A percentile compares a stretch with the other conserved stretches of the same genome.
Evolutionary conservation across 1,140 invertebrate species (phyloP).

Genomic region (Caenorhabditis latens): DNA sequence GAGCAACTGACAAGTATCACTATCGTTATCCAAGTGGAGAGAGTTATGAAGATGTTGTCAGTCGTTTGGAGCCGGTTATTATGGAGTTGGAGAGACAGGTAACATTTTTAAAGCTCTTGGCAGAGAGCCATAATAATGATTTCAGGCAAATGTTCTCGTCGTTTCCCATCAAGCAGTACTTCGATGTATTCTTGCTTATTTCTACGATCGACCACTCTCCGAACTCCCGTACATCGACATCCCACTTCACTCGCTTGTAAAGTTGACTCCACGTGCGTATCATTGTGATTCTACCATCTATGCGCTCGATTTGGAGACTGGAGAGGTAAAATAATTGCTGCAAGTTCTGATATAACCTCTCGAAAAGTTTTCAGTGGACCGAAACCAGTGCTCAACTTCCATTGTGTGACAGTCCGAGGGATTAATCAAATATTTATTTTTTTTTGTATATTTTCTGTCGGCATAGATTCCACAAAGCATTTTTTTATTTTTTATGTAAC

Average conservation of each 20-base stretch:
- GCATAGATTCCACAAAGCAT: not conserved
- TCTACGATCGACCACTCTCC: constrained; percentile 89
- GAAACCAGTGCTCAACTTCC: constrained; percentile 52
- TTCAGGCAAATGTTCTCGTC: constrained; percentile 95
- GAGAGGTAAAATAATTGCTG: constrained; percentile 18
- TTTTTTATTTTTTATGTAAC: constrained; percentile 32
- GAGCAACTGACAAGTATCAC: constrained; percentile 97
- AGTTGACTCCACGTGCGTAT: constrained; percentile 79
- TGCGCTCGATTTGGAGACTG: constrained; percentile 72
- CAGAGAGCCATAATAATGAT: not conserved
- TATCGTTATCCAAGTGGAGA: constrained; percentile 98
- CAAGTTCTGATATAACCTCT: not conserved
- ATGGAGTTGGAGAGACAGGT: constrained; percentile 96
- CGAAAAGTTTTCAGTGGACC: constrained; percentile 51
- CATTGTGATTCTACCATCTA: constrained; percentile 75
- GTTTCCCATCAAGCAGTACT: constrained; percentile 97
- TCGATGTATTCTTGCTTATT: constrained; percentile 95
- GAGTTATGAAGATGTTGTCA: constrained; percentile 92
- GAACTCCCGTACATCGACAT: constrained; percentile 93
- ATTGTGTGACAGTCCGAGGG: constrained; percentile 57
- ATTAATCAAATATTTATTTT: constrained; percentile 22
- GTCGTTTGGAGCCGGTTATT: constrained; percentile 94
- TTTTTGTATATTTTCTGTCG: constrained; percentile 17
- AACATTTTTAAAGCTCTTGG: not conserved
- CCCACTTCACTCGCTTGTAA: constrained; percentile 96